phyloP scores from a whole-genome alignment of 2,113 vertebrate species.

The Chionis minor region DNA sequence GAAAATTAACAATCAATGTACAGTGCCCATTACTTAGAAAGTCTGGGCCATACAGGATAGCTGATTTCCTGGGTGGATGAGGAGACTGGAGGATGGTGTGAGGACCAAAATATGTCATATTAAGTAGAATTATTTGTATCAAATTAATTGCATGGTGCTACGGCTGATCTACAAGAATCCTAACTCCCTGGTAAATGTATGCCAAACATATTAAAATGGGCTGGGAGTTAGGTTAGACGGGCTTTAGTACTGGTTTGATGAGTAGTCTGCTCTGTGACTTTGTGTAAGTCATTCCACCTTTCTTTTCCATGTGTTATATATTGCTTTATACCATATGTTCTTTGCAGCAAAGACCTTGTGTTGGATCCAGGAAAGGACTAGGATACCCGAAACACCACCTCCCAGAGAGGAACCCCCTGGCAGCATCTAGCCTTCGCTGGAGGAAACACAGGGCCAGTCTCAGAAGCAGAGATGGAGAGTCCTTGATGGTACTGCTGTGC shows the following conservation, averaged over 20 bases:
- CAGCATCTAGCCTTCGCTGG: fast-evolving
- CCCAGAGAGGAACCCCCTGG: not conserved
- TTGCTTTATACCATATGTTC: not conserved
- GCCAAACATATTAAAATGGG: not conserved
- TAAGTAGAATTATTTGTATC: not conserved
- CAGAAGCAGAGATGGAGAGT: not conserved
- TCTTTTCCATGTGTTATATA: not conserved
- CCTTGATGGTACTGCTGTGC: not conserved
- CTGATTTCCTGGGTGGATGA: not conserved
- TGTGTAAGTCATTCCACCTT: not conserved
- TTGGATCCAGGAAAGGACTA: not conserved
- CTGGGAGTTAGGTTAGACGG: not conserved
- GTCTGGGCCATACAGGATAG: not conserved
- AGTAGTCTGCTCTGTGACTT: not conserved
- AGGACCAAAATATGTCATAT: not conserved
- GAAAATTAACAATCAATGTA: not conserved
- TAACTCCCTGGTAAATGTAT: not conserved
- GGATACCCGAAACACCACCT: not conserved
- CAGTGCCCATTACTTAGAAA: not conserved
- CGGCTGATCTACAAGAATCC: not conserved
- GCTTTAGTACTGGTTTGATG: not conserved
- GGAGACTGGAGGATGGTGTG: not conserved
- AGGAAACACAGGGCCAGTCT: not conserved
- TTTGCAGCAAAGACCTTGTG: not conserved
- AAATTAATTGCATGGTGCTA: not conserved